These are phyloP conservation scores for Notodonta ziczac DNA, from an alignment of 2,888 invertebrate species.

Conservation along the genomic window DNA sequence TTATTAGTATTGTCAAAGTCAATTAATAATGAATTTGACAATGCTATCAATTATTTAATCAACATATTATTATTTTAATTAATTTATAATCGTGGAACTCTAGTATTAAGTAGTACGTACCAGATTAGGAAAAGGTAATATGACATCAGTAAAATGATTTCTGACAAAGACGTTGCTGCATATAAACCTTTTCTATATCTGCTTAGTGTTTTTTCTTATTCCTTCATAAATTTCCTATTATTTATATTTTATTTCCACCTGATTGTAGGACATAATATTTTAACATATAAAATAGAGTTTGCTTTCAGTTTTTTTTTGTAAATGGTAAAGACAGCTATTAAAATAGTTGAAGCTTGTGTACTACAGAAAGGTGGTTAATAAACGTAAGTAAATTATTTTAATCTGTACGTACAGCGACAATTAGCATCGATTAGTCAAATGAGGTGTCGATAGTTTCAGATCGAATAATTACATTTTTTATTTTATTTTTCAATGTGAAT, in stretches of 20 bases:
- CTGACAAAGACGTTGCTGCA: conserved; percentile 16
- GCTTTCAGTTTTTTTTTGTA: too few relatives aligned
- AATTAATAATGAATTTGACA: too few relatives aligned
- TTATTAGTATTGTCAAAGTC: too few relatives aligned
- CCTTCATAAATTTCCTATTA: conserved; percentile 35
- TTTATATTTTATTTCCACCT: not conserved
- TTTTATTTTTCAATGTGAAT: conserved; percentile 10
- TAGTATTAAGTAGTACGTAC: conserved; percentile 18
- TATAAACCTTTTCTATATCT: conserved; percentile 45
- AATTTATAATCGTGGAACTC: conserved; percentile 10
- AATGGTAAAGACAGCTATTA: too few relatives aligned
- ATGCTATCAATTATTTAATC: too few relatives aligned
- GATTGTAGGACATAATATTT: too few relatives aligned
- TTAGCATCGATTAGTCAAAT: conserved; percentile 19
- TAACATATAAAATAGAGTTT: too few relatives aligned
- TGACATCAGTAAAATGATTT: conserved; percentile 44
- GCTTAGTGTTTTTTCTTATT: conserved; percentile 52
- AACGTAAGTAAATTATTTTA: not conserved
- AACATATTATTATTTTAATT: too few relatives aligned
- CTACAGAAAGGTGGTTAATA: too few relatives aligned
- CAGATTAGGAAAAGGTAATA: conserved; percentile 46
- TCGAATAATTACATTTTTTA: conserved; percentile 13
- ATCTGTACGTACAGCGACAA: conserved; percentile 18
- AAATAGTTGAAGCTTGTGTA: too few relatives aligned
- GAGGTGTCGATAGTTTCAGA: conserved; percentile 28